A percentile compares a stretch with the other conserved stretches of the same genome.
These are phyloP conservation scores for Chlorops oryzae DNA, from an alignment of 1,140 invertebrate species.

Conservation along the genomic window DNA sequence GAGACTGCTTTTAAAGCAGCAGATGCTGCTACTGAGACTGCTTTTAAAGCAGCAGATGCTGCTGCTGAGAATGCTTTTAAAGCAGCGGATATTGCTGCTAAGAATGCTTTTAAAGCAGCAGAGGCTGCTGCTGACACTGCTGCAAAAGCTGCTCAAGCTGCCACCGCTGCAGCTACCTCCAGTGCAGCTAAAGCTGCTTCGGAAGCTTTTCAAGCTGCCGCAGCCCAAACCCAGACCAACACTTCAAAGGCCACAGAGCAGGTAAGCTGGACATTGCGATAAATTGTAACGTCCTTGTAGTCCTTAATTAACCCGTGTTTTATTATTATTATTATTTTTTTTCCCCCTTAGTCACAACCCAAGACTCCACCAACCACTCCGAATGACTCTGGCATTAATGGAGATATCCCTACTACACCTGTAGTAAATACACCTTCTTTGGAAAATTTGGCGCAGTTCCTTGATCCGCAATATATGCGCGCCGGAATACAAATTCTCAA, in stretches of 20 bases:
- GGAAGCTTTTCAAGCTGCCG: not conserved
- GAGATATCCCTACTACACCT: no score
- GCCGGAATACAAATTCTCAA: constrained; percentile 40
- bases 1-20: not conserved
- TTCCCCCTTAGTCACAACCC: no score
- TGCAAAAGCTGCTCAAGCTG: constrained; percentile 3
- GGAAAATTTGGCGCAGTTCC: constrained; percentile 30
- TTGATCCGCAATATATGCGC: constrained; percentile 37
- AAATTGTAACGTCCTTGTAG: no score
- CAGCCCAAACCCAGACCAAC: no score
- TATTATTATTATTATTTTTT: no score
- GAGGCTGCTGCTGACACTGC: constrained; percentile 1
- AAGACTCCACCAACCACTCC: no score
- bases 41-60: constrained; percentile 4
- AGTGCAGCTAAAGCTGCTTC: not conserved
- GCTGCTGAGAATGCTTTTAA: not conserved
- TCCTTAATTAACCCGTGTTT: no score
- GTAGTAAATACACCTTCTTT: constrained; percentile 18
- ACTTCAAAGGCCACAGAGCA: no score
- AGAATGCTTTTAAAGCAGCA: not conserved
- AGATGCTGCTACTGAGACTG: constrained; percentile 1
- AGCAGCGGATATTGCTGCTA: not conserved
- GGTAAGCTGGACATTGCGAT: no score
- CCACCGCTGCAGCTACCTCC: constrained; percentile 2
- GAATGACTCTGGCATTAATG: no score